phyloP scores from a whole-genome alignment of 2,797 vertebrate species.

The Peromyscus aztecus region DNA sequence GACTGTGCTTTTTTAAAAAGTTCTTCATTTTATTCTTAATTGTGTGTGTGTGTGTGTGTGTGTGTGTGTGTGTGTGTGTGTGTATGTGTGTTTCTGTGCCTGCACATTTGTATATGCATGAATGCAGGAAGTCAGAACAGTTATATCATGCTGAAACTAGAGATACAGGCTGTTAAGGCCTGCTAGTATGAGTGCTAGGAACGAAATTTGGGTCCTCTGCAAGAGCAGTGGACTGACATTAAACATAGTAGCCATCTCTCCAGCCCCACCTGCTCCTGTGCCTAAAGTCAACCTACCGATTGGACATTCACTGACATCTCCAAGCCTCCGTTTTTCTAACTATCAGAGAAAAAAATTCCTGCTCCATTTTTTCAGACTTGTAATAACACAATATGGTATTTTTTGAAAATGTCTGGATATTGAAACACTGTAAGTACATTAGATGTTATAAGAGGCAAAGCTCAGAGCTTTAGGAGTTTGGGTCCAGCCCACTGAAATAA shows the following conservation, averaged over 20 bases:
- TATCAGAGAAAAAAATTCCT: not conserved
- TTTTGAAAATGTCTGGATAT: not conserved
- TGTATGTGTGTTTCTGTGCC: not conserved
- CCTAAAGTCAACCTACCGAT: not conserved
- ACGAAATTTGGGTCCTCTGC: not conserved
- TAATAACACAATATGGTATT: not conserved
- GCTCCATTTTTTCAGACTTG: not conserved
- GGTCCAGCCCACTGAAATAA: not conserved
- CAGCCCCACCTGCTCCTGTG: not conserved
- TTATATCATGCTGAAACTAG: not conserved
- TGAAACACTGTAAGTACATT: not conserved
- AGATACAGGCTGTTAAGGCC: not conserved
- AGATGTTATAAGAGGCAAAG: not conserved
- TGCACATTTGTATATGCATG: not conserved
- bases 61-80: no score
- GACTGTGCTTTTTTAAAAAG: not conserved
- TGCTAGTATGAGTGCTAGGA: not conserved
- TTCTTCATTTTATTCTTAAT: not conserved
- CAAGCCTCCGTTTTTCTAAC: not conserved
- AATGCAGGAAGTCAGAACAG: not conserved
- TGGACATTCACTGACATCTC: not conserved
- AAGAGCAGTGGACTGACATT: not conserved
- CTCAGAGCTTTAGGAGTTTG: not conserved
- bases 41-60: no score
- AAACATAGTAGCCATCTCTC: not conserved